phyloP scores from a whole-genome alignment of 2,797 vertebrate species.

The Pseudochirops cupreus region DNA sequence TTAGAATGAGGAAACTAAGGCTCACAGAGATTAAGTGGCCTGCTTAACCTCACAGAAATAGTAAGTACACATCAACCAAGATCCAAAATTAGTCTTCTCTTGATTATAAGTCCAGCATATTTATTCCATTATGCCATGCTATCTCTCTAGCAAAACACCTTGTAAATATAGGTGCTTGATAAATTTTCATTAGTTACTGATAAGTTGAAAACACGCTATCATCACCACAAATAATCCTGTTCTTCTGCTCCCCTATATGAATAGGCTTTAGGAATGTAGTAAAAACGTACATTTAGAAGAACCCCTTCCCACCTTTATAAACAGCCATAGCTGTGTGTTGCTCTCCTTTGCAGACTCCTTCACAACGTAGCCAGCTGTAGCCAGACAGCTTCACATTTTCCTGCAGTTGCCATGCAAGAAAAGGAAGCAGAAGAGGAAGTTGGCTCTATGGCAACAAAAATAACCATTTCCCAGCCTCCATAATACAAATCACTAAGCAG shows the following conservation, averaged over 20 bases:
- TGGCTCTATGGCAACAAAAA: conserved; percentile 78
- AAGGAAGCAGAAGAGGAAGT: conserved; percentile 77
- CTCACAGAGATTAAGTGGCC: background rate
- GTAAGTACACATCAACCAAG: background rate
- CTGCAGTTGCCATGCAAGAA: conserved; percentile 71
- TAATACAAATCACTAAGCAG: conserved; percentile 72
- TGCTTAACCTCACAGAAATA: background rate
- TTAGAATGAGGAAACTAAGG: background rate
- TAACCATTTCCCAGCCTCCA: conserved; percentile 75
- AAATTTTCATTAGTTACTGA: background rate
- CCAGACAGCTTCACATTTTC: conserved; percentile 69
- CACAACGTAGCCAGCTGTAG: conserved; percentile 59
- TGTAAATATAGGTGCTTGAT: background rate
- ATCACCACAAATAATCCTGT: conserved; percentile 44
- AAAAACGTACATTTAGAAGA: conserved; percentile 65
- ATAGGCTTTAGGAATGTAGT: background rate
- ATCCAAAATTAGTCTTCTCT: background rate
- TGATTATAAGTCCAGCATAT: background rate
- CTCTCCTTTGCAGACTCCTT: conserved; percentile 54
- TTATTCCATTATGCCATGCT: background rate
- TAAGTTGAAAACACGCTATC: conserved; percentile 13
- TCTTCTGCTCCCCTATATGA: conserved; percentile 57
- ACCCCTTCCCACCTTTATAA: conserved; percentile 7
- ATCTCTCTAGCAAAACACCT: background rate
- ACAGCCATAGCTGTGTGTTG: conserved; percentile 26